Evolutionary conservation across 2,797 vertebrate species (phyloP), one percentile per base, ranked within the genome.

Genomic region (Coluber constrictor): DNA sequence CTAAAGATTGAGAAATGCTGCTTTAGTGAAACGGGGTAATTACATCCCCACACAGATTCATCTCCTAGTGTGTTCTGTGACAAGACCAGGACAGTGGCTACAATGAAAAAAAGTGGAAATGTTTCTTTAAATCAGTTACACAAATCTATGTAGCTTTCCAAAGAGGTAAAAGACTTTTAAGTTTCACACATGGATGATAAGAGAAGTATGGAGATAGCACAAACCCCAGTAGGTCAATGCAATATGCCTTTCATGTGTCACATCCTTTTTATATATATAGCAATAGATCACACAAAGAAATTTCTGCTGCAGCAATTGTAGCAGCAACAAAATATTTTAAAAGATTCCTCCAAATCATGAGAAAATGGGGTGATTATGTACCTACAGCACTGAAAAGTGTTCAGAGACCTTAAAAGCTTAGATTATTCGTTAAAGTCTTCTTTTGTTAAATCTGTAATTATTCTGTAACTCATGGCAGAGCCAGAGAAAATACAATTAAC

Each of bases 401-500:
- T 7, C 56, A 2, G 88, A 54, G 61, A 83, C 4, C 74, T 15
- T 18, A 9, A 94, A 11, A 91, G 70, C 56, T 86, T 3, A 89
- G 27, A 70, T 9, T 94, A 1, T 25, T 32, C 95, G 94, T 87
- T 66, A 88, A 93, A 57, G 92, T 4, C 3, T 2, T 61, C 74
- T 93, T 20, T 3, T 0, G 88, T 12, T 95, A 86, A 66, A 12
- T 91, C 90, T 86, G 12, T 54, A 47, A 47, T 47, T 43, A 83
- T 83, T 43, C 74, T 47, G 37, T 83, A 83, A 23, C 37, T 43
- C 16, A 0, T 25, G 20, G 10, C 74, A 96, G 87, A 91, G 29
- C 18, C 4, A 12, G 27, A 29, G 55, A 25, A 51, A 83, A 79
- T 94, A 86, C 90, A 66, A 63, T 96, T 95, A 93, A 92, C 93